Evolutionary conservation across 2,797 vertebrate genomes (phyloP), one percentile per base, ranked within the genome.

Genomic region (Alosa sapidissima): DNA sequence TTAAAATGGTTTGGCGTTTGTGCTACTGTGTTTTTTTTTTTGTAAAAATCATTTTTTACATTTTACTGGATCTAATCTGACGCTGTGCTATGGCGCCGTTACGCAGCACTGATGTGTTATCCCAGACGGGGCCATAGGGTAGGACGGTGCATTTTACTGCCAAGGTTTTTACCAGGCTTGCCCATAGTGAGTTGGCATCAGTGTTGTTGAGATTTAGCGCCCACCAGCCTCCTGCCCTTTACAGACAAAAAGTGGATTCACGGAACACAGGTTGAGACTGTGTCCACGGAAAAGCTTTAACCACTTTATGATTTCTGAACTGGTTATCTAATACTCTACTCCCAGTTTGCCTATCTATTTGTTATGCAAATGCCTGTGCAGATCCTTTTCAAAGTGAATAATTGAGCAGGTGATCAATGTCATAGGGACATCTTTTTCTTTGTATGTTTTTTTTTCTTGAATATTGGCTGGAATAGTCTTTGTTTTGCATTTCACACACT

Each of bases 91-190:
- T 5, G 48, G 84, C 51, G 72, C n/a, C 13, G 51, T 86, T 85
- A 28, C 19, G 81, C 82, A 60, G 45, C 21, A n/a, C 8, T 2
- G 83, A 33, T 82, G 52, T 51, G 82, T 84, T 41, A 84, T 86
- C 51, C 87, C 83, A 60, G 89, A 86, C 86, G 90, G 91, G 89
- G 88, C 24, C 68, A 89, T 89, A 83, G 87, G 92, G 49, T 89
- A 90, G 86, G 86, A 93, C 87, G 89, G 91, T 92, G 90, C 86
- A 54, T 82, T 81, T 49, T 62, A 55, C 81, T 55, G 83, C 62
- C 62, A 78, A 83, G 86, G 52, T 81, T 83, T 51, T 49, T 68
- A 60, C 62, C 8, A 16, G 8, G 41, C 36, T 78, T 45, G 41
- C 19, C 41, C 41, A 78, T 75, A 36, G 36, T 75, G 68, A 75